These are phyloP conservation scores for Rhinogobius similis DNA, from an alignment of 2,113 vertebrate species.

Conservation along the genomic window DNA sequence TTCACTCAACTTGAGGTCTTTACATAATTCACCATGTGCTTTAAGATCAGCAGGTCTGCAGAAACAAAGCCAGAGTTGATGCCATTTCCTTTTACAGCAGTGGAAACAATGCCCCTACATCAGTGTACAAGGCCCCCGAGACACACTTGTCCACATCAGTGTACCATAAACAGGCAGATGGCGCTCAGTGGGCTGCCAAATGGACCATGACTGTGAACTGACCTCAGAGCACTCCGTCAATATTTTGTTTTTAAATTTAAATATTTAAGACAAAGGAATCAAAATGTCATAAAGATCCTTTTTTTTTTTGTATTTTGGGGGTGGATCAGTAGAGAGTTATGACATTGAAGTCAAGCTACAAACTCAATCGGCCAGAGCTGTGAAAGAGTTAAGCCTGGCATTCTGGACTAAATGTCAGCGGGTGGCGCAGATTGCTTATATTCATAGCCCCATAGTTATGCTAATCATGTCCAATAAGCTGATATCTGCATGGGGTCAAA, in stretches of 20 bases:
- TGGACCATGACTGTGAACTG: not conserved
- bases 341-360: not conserved
- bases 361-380: not conserved
- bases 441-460: not conserved
- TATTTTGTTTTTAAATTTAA: not conserved
- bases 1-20: not conserved
- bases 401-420: conserved; percentile 32
- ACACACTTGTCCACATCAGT: not conserved
- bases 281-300: not conserved
- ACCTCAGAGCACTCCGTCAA: not conserved
- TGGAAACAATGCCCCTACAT: not conserved
- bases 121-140: not conserved
- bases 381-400: not conserved
- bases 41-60: not conserved
- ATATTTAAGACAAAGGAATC: not conserved
- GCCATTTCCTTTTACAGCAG: not conserved
- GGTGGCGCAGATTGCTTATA: not conserved
- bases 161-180: conserved; percentile 1
- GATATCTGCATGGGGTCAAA: not conserved
- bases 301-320: no score
- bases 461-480: not conserved
- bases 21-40: not conserved
- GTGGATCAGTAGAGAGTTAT: no score
- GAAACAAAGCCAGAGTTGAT: not conserved
- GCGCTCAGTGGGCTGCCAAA: not conserved